Evolutionary conservation across 1,140 invertebrate genomes (phyloP), one percentile per base, ranked within the genome.

Genomic region (Akabosia matsudoensis): DNA sequence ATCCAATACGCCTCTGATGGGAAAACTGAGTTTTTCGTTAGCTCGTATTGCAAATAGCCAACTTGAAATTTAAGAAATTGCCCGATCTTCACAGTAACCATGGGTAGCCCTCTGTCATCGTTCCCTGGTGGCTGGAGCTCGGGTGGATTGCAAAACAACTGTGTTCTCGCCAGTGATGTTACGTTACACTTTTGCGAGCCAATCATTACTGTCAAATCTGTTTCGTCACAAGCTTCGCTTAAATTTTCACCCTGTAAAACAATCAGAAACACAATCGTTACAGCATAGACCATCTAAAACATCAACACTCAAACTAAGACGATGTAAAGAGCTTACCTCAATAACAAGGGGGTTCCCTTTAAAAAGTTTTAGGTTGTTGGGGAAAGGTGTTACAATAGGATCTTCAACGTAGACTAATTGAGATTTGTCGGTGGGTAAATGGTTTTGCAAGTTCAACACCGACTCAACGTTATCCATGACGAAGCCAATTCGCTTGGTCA

Each of bases 291-390:
- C n/a, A n/a, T n/a, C n/a, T n/a, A n/a, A n/a, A n/a, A n/a, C n/a
- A n/a, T n/a, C n/a, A n/a, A n/a, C n/a, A n/a, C n/a, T n/a, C n/a
- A n/a, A n/a, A n/a, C n/a, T n/a, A n/a, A n/a, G n/a, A n/a, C n/a
- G n/a, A n/a, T 83, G n/a, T n/a, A n/a, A n/a, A n/a, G n/a, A n/a
- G n/a, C n/a, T n/a, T 83, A 89, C 89, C 85, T 97, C 95, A 81
- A 99, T 97, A 0, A 98, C 96, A 56, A 99, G 85, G 2, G 94
- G 93, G 84, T 98, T 97, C 33, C 95, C 96, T 83, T 97, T 96
- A 82, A 97, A 96, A 0, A 93, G 88, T 85, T 97, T 97, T 1
- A 96, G 88, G 72, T 89, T 88, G 80, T 92, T 92, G 0, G 91
- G 90, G 85, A 98, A 98, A 73, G 92, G 89, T 80, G 91, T 91